These are phyloP conservation scores for Trididemnum clinides DNA, from an alignment of 23 tunicate genomes.

Conservation along the genomic window DNA sequence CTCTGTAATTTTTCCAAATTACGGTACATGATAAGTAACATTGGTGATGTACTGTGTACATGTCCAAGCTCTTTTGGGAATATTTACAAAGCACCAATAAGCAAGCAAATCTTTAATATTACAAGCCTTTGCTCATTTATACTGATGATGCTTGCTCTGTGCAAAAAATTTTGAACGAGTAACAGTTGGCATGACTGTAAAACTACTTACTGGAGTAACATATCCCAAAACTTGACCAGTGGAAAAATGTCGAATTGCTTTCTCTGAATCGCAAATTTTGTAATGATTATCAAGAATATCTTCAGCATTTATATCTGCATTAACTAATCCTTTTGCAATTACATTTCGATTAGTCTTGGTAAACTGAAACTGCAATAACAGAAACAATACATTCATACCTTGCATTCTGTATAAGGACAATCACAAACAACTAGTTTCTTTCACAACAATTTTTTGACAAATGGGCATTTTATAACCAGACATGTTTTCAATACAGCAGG, in stretches of 20 bases:
- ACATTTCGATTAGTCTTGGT: slow-evolving; percentile 61
- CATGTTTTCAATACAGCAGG: too few species aligned
- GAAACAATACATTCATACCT: not conserved
- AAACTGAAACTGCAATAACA: slow-evolving; percentile 24
- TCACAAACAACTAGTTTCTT: too few species aligned
- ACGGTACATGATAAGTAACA: too few species aligned
- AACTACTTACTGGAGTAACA: slow-evolving; percentile 74
- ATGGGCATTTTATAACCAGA: too few species aligned
- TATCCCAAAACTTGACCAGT: slow-evolving; percentile 78
- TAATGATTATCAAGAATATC: slow-evolving; percentile 68
- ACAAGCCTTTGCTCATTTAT: too few species aligned
- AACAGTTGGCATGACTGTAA: too few species aligned
- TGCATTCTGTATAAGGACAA: not conserved
- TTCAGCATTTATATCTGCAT: slow-evolving; percentile 31
- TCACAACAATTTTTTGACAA: too few species aligned
- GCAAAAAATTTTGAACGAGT: not conserved
- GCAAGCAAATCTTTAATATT: too few species aligned
- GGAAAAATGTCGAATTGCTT: slow-evolving; percentile 38
- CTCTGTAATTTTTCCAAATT: too few species aligned
- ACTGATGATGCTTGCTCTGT: too few species aligned
- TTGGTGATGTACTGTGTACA: too few species aligned
- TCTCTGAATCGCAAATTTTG: slow-evolving; percentile 52
- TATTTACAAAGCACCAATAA: too few species aligned
- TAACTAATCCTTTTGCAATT: slow-evolving; percentile 53
- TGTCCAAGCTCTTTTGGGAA: not conserved